Base-by-base conservation (phyloP, 2,888 invertebrate genomes). In the Ophion ellenae region DNA sequence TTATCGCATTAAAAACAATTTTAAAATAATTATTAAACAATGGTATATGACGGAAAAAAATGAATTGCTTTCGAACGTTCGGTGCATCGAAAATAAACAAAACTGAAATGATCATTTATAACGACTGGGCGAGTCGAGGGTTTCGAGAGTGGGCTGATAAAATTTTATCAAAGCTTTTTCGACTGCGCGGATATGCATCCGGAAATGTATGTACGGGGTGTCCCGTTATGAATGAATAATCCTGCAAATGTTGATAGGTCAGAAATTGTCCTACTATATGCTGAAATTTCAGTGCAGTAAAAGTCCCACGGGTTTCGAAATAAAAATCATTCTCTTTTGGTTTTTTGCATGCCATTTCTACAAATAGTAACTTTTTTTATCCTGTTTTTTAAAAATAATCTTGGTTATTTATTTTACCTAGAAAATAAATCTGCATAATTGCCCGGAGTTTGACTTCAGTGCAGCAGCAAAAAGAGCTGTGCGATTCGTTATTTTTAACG, bases 401-500 rank as follows among this genome's bases (percentile, higher is more conserved):
- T 32, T 4, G 32, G 3, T 32, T 32, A 32, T 32, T 32, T 32
- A 32, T 32, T 32, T 32, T 32, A 32, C 4, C 32, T 4, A 32
- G 32, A 32, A 32, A 32, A 67, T 84, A 76, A 71, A 84, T 73
- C 67, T 84, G 40, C 61, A 67, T 77, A 61, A 63, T 73, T 67
- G 61, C 67, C 11, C 2, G 67, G 47, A 81, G 61, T 77, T 84
- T 77, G 47, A 73, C 36, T 47, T 17, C 36, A 63, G n/a, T 71
- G 45, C 17, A 53, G 24, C 28, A 28, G 59, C 1, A 1, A 53
- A 57, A 71, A 40, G 53, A 73, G 64, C 67, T 67, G 57, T 40
- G 53, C 77, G 61, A 81, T 78, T 73, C 74, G 74, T 84, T 84
- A 77, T 45, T 64, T 77, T 81, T 57, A 78, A 28, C 71, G 66